Percentiles rank a stretch among this genome's conserved stretches.
Conservation (phyloP, 2,888 invertebrate genomes). For the Bembecia ichneumoniformis region DNA sequence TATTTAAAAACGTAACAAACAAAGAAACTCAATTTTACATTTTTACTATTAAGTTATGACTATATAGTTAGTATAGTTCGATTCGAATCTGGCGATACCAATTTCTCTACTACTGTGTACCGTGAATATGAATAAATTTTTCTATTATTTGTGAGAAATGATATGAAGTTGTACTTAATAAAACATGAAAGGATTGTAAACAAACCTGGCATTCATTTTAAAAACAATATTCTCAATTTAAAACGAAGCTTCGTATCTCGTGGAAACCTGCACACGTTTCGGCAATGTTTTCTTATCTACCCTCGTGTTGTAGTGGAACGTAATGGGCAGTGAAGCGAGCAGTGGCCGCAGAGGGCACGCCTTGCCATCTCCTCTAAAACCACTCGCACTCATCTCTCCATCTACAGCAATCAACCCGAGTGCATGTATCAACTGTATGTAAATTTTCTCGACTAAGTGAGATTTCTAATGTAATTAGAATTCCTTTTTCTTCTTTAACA, state of each 20-base stretch:
- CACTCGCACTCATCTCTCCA: conserved; percentile 19
- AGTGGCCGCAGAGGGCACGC: conserved; percentile 13
- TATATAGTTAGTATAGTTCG: too few species aligned
- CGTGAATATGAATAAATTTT: too few species aligned
- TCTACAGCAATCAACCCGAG: conserved; percentile 45
- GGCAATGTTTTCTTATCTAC: conserved; percentile 3
- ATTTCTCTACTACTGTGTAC: too few species aligned
- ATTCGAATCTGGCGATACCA: too few species aligned
- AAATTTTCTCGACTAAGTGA: conserved; percentile 35
- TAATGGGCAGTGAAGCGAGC: conserved; percentile 12
- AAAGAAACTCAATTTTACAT: too few species aligned
- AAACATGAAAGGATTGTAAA: not conserved
- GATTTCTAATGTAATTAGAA: conserved; percentile 58
- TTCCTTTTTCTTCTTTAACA: conserved; percentile 18
- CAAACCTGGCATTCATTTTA: not conserved
- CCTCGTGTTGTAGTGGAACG: not conserved
- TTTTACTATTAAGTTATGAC: too few species aligned
- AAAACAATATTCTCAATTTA: not conserved
- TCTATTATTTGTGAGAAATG: too few species aligned
- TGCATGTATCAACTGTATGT: conserved; percentile 40
- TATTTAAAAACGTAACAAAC: too few species aligned
- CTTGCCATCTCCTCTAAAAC: conserved; percentile 9
- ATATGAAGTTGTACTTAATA: not conserved
- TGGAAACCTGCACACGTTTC: conserved; percentile 4
- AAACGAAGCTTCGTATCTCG: not conserved